phyloP scores from a whole-genome alignment of 2,797 vertebrate species.

The Ceryle rudis region DNA sequence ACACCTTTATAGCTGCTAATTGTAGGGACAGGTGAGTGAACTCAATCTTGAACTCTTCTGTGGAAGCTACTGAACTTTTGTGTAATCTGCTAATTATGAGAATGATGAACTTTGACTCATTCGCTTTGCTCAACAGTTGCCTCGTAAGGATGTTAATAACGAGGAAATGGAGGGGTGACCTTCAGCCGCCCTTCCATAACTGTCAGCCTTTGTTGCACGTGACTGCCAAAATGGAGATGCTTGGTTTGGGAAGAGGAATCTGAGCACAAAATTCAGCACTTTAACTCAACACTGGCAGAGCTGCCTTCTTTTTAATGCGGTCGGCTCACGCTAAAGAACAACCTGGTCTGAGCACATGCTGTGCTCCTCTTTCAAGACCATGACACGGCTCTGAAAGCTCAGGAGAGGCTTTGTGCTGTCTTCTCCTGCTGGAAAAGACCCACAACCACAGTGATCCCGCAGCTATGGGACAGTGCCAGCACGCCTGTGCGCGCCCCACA shows the following conservation, averaged over 20 bases:
- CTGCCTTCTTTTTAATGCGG: neutral
- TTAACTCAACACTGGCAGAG: neutral
- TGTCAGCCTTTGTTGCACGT: neutral
- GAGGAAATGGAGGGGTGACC: conserved; percentile 17
- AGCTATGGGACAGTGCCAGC: rapidly evolving
- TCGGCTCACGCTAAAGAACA: neutral
- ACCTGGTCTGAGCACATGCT: too few relatives aligned
- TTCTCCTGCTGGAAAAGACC: neutral
- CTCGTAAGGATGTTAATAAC: conserved; percentile 2
- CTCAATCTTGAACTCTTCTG: conserved; percentile 40
- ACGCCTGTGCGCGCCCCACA: rapidly evolving
- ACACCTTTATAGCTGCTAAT: conserved; percentile 61
- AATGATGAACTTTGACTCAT: conserved; percentile 18
- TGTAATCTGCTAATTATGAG: conserved; percentile 58
- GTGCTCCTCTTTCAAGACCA: neutral
- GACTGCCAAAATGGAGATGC: neutral
- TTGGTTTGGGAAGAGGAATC: neutral
- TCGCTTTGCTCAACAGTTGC: neutral
- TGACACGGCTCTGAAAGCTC: rapidly evolving
- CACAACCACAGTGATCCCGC: rapidly evolving
- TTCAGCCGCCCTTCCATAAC: neutral
- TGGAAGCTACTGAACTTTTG: conserved; percentile 11
- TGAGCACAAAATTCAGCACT: neutral
- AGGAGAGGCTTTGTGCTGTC: neutral
- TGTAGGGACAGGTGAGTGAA: conserved; percentile 61